These are phyloP conservation scores for Heterotis niloticus DNA, from an alignment of 2,113 vertebrate genomes.

Conservation along the genomic window DNA sequence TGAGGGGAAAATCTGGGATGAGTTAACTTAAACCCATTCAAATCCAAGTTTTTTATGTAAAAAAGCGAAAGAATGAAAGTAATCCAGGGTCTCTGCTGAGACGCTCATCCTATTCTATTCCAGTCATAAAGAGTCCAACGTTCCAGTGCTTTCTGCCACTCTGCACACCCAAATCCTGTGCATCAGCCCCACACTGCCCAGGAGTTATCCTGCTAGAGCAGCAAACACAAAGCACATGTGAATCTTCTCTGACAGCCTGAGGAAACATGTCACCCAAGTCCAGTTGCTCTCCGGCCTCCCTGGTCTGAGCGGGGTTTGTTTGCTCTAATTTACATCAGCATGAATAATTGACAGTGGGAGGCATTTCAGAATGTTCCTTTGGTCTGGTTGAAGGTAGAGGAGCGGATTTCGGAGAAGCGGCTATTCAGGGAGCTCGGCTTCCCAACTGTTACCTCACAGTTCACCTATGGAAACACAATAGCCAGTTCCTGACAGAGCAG, in stretches of 20 bases:
- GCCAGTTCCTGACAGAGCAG: slow-evolving; percentile 9
- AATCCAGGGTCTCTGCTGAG: slow-evolving; percentile 9
- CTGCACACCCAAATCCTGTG: background rate
- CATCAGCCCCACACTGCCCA: background rate
- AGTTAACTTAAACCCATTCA: no score
- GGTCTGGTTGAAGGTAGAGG: slow-evolving; percentile 11
- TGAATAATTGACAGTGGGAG: slow-evolving; percentile 27
- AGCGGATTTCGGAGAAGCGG: slow-evolving; percentile 18
- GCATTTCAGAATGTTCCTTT: slow-evolving; percentile 17
- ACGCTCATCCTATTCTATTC: slow-evolving; percentile 14
- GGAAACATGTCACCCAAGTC: slow-evolving; percentile 7
- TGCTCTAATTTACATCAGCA: slow-evolving; percentile 29
- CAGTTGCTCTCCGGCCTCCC: slow-evolving; percentile 18
- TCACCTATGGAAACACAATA: slow-evolving; percentile 23
- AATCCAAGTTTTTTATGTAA: no score
- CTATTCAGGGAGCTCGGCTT: slow-evolving; percentile 7
- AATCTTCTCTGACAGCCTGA: background rate
- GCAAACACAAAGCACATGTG: slow-evolving; percentile 11
- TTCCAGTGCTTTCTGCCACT: slow-evolving; percentile 5
- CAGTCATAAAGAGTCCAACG: background rate
- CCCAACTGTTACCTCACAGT: slow-evolving; percentile 16
- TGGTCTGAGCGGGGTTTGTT: slow-evolving; percentile 20
- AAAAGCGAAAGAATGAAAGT: background rate
- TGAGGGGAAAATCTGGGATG: no score
- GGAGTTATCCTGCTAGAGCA: background rate